These are phyloP conservation scores for Steinernema carpocapsae DNA, from an alignment of 2,888 invertebrate genomes.

Conservation along the genomic window DNA sequence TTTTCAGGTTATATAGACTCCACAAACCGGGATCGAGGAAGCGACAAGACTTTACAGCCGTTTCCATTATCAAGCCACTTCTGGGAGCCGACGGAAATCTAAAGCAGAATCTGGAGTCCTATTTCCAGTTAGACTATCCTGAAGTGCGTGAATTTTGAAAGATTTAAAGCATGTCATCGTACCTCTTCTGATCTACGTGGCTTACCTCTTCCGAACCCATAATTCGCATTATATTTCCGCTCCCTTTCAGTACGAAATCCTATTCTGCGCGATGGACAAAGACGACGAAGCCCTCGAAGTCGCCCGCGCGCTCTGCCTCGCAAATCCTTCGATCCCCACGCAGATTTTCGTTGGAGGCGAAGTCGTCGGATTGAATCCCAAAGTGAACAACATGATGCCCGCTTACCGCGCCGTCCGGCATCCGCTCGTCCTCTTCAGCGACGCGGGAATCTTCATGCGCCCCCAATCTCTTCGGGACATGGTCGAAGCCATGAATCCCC, in stretches of 20 bases:
- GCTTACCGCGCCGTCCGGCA: slow-evolving; percentile 88
- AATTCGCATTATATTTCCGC: background rate
- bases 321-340: background rate
- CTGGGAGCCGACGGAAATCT: slow-evolving; percentile 91
- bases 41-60: slow-evolving; percentile 73
- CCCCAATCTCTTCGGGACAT: slow-evolving; percentile 91
- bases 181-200: no score
- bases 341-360: slow-evolving; percentile 76
- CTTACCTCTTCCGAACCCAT: background rate
- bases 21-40: slow-evolving; percentile 37
- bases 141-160: slow-evolving; percentile 74
- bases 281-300: slow-evolving; percentile 33
- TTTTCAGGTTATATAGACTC: slow-evolving; percentile 45
- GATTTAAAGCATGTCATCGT: no score
- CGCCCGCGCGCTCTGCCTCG: slow-evolving; percentile 33
- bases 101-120: slow-evolving; percentile 86
- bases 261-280: slow-evolving; percentile 21
- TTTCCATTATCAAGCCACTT: slow-evolving; percentile 89
- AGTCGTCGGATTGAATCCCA: slow-evolving; percentile 94
- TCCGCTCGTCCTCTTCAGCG: slow-evolving; percentile 61
- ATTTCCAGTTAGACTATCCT: slow-evolving; percentile 90
- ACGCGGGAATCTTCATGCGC: slow-evolving; percentile 76
- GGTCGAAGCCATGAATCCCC: slow-evolving; percentile 85
- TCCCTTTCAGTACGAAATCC: slow-evolving; percentile 26
- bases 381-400: slow-evolving; percentile 97